These are phyloP conservation scores for Ceuthmochares aereus DNA, from an alignment of 2,113 vertebrate genomes.

Conservation along the genomic window DNA sequence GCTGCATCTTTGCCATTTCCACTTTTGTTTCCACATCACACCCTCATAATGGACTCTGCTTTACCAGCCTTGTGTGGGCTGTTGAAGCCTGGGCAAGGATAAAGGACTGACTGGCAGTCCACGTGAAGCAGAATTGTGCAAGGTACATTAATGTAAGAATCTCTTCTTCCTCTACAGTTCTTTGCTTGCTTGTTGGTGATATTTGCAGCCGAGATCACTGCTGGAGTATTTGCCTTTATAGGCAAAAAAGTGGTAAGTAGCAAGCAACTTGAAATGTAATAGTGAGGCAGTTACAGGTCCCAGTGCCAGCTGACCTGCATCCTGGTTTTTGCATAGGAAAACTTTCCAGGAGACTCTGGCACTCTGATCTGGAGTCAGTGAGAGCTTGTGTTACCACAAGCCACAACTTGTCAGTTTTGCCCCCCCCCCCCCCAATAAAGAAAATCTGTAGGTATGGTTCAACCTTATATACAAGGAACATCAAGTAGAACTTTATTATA, in stretches of 20 bases:
- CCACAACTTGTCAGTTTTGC: background rate
- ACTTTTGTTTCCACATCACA: background rate
- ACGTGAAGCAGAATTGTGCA: background rate
- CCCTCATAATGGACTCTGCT: background rate
- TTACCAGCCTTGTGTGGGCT: background rate
- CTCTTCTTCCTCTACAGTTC: constrained; percentile 83
- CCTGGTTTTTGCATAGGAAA: background rate
- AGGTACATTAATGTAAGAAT: background rate
- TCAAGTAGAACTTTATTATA: background rate
- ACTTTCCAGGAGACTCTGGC: background rate
- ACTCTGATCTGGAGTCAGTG: background rate
- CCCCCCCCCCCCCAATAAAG: background rate
- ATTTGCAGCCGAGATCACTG: constrained; percentile 94
- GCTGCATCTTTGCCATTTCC: background rate
- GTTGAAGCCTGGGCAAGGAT: background rate
- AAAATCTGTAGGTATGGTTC: background rate
- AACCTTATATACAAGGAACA: background rate
- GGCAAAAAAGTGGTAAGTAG: constrained; percentile 90
- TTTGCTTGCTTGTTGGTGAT: constrained; percentile 95
- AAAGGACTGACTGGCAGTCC: background rate
- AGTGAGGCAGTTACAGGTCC: background rate
- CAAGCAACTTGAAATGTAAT: background rate
- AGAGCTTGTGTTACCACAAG: background rate
- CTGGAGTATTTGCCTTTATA: constrained; percentile 95
- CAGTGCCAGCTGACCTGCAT: background rate